Evolutionary conservation across 1,140 invertebrate genomes (phyloP).

Genomic region (Drosophila guanche): DNA sequence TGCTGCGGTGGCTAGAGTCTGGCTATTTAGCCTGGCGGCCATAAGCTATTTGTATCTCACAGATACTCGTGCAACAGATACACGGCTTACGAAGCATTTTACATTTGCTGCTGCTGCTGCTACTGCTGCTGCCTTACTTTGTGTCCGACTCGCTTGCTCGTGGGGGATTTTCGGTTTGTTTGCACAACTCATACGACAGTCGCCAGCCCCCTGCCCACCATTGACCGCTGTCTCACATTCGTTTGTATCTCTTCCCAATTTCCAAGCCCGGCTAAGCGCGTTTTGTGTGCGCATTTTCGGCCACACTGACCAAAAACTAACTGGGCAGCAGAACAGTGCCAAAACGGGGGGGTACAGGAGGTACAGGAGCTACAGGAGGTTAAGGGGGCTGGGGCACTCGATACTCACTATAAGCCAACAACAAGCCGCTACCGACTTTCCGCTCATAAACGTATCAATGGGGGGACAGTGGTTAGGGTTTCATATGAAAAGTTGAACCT

Average conservation of each 20-base stretch:
- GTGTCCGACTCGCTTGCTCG: slow-evolving; percentile 10
- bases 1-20: slow-evolving; percentile 13
- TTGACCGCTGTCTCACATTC: slow-evolving; percentile 46
- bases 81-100: slow-evolving; percentile 35
- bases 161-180: slow-evolving; percentile 58
- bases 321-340: slow-evolving; percentile 2
- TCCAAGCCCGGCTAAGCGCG: slow-evolving; percentile 59
- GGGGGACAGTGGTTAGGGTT: slow-evolving; percentile 34
- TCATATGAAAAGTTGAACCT: slow-evolving; percentile 3
- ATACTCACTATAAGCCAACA: slow-evolving; percentile 69
- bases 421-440: slow-evolving; percentile 59
- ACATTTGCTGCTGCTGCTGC: slow-evolving; percentile 10
- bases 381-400: slow-evolving; percentile 30
- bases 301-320: slow-evolving; percentile 60
- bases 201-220: slow-evolving; percentile 13
- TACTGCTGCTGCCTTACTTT: slow-evolving; percentile 19
- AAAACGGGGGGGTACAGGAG: too few relatives aligned
- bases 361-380: neutral
- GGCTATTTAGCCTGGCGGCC: slow-evolving; percentile 23
- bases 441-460: slow-evolving; percentile 55
- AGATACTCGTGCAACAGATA: slow-evolving; percentile 32
- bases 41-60: slow-evolving; percentile 63
- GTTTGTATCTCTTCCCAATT: slow-evolving; percentile 53
- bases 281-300: slow-evolving; percentile 61
- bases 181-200: slow-evolving; percentile 70